phyloP scores from a whole-genome alignment of 2,888 invertebrate genomes.

The Flexamia atlantica region DNA sequence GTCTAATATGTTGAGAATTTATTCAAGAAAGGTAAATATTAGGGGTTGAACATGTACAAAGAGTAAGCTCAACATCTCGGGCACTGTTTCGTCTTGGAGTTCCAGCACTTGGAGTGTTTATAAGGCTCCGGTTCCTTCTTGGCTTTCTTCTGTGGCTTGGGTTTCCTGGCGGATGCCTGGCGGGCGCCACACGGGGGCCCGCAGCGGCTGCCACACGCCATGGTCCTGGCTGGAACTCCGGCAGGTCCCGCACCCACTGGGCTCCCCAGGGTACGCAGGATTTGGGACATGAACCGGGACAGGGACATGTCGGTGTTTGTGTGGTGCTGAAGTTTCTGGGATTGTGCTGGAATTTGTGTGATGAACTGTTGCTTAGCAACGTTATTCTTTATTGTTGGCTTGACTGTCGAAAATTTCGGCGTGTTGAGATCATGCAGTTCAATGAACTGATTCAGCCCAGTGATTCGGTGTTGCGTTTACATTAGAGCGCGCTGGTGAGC shows the following conservation, averaged over 20 bases:
- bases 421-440: too few relatives aligned
- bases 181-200: background rate
- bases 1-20: too few relatives aligned
- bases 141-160: background rate
- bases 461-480: too few relatives aligned
- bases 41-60: too few relatives aligned
- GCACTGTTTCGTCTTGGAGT: background rate
- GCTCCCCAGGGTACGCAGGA: background rate
- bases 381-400: background rate
- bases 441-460: too few relatives aligned
- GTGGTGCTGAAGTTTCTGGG: background rate
- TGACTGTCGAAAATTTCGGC: too few relatives aligned
- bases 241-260: background rate
- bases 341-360: too few relatives aligned
- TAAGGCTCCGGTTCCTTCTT: background rate
- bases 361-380: background rate
- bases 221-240: background rate
- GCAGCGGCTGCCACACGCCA: slow-evolving; percentile 18
- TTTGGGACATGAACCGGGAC: background rate
- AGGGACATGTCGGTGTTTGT: slow-evolving; percentile 27
- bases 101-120: slow-evolving; percentile 9
- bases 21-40: background rate
- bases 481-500: too few relatives aligned
- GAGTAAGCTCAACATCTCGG: slow-evolving; percentile 28
- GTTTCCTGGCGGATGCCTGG: background rate